Evolutionary conservation across 2,797 vertebrate genomes (phyloP), one percentile per base, ranked within the genome.

Genomic region (Spinus pinus): DNA sequence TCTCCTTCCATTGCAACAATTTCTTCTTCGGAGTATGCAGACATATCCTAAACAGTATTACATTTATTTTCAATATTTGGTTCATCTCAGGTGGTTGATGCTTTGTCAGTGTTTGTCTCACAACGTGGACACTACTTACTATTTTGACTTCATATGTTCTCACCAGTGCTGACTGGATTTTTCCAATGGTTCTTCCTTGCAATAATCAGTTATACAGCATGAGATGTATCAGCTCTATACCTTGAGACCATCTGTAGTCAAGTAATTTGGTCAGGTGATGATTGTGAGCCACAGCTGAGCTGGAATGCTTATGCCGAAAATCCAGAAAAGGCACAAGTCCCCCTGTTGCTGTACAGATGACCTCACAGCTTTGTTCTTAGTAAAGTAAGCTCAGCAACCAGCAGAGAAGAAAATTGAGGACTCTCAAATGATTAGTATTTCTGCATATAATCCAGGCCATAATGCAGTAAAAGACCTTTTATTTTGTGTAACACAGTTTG

Each of bases 111-210:
- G 58, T 73, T 79, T 86, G 90, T 90, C 94, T 84, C 75, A 82
- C 56, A 90, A 42, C 44, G 50, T 18, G 57, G 15, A 39, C 8
- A 56, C 22, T 9, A 75, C 41, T 71, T 13, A 31, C 14, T 61
- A 44, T 71, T 97, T 96, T 86, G 70, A 93, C 83, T 94, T 92
- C 86, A 8, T 71, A 74, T 58, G 81, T 89, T 97, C 90, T 92
- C 91, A 87, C 53, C 70, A 61, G 65, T 90, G 69, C 79, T 97
- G 91, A 94, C 39, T 95, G 84, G 81, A 96, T 95, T 96, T 97
- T 97, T 97, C 78, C 91, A 95, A 44, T 28, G 12, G 5, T 84
- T 97, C 92, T 95, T 80, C 79, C 93, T 93, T 90, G 71, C 19
- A 75, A 93, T 92, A 79, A 94, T 91, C 91, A 93, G 74, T 94